Base-by-base conservation (phyloP, 2,888 invertebrate genomes). In the Tinea trinotella region DNA sequence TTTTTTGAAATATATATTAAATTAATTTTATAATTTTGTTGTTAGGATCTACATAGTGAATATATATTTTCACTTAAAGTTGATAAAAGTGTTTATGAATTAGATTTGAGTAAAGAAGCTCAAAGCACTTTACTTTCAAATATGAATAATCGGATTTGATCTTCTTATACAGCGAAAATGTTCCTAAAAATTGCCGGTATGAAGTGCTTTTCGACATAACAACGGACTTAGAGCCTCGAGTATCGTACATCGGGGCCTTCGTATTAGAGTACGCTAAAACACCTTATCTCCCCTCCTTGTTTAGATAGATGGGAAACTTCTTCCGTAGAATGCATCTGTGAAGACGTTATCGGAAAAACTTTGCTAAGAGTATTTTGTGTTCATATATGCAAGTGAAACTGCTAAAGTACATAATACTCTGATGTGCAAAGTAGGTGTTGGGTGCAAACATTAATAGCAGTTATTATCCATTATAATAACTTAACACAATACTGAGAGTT, bases 211-310 rank as follows among this genome's bases (percentile, higher is more conserved):
- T 62, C 61, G 64, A 65, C 62, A 66, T 74, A 70, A 71, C 65
- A 64, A 63, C 60, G 62, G 68, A 66, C 66, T 68, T 67, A 70
- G 65, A 69, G 64, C 65, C 64, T 68, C 64, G 64, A 68, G 68
- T 65, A 68, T 59, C 65, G 62, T 70, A 70, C 68, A 70, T 63
- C 62, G 61, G 61, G 65, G 64, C 63, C 59, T 60, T 59, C 59
- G 64, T 69, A 70, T 70, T 68, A 70, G 64, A 72, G 65, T 75
- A 71, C 74, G 74, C 69, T 76, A 75, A 74, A 74, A 70, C 70
- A 63, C 58, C 71, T 76, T 79, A 77, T 77, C 78, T 77, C 68
- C 78, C 77, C 76, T 67, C 63, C 70, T 75, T 74, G 70, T 74
- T 71, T 70, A 75, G 74, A 76, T 75, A 75, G 62, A 72, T 65